phyloP scores from a whole-genome alignment of 2,797 vertebrate genomes.

The Pristis pectinata region DNA sequence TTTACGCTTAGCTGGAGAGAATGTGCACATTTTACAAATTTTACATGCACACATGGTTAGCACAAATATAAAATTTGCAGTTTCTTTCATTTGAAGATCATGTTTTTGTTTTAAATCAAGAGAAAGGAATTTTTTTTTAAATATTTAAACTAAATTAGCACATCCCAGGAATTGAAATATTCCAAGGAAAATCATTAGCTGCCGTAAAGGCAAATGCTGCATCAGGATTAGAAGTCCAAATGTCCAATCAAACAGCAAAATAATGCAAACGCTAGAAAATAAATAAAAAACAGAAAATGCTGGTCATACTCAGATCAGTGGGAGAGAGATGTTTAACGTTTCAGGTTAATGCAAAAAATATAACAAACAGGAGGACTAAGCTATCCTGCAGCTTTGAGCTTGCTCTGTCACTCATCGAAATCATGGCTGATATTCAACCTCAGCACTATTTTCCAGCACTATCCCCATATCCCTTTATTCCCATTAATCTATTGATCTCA shows the following conservation, averaged over 20 bases:
- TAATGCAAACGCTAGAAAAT: too few relatives aligned
- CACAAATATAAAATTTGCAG: not conserved
- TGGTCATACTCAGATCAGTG: too few relatives aligned
- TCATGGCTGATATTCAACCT: too few relatives aligned
- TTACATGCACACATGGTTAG: slow-evolving; percentile 7
- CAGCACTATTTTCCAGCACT: too few relatives aligned
- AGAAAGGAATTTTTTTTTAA: not conserved
- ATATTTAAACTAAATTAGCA: not conserved
- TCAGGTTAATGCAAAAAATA: too few relatives aligned
- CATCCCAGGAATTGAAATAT: not conserved
- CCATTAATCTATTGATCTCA: too few relatives aligned
- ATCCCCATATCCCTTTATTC: too few relatives aligned
- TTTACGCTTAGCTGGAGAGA: slow-evolving; percentile 63
- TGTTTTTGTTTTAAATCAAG: not conserved
- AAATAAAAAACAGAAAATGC: too few relatives aligned
- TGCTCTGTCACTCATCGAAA: too few relatives aligned
- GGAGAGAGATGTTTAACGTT: too few relatives aligned
- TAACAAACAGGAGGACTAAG: too few relatives aligned
- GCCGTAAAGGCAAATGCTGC: not conserved
- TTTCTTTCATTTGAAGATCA: not conserved
- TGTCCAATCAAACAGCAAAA: not conserved
- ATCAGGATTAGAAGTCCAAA: not conserved
- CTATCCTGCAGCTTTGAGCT: too few relatives aligned
- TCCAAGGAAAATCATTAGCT: not conserved
- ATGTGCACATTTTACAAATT: slow-evolving; percentile 52